Base-by-base conservation (phyloP, 1,140 invertebrate species). In the Zaprionus nigranus region DNA sequence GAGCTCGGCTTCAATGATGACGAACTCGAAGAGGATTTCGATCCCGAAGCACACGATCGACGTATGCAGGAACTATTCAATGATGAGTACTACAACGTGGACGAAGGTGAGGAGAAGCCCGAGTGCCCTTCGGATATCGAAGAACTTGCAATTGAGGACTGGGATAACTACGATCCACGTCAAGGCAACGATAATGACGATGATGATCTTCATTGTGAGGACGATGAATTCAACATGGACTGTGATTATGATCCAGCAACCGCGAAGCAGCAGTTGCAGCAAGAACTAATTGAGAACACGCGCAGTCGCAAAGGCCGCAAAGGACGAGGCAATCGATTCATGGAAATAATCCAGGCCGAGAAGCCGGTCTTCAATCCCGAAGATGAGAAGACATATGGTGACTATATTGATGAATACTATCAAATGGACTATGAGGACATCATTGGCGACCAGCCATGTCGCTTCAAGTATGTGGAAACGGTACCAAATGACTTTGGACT, bases 371-470 rank as follows among this genome's bases (percentile, higher is more conserved):
- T 97, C 93, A 95, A 99, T 94, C 97, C 97, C 0, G 93, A 94
- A 66, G 93, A 94, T 66, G 94, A 97, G 51, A 95, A 96, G 91
- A 95, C 96, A 1, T 98, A 98, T 93, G 94, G 96, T 56, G 94
- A 99, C 80, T 99, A 99, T 92, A 95, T 98, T 84, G 97, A 99
- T 92, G 97, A 99, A 92, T 99, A 99, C 93, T 99, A 99, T 90
- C 96, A 96, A 78, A 93, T 99, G 73, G 97, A 99, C 93, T 99
- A 96, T 93, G 98, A 99, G 92, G 99, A 99, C 93, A 95, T 99
- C 40, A 96, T 99, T 70, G 97, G 96, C 1, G 97, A 99, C 93
- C 91, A 97, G 67, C 97, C 97, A 0, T 99, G 98, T 80, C 94
- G 97, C 86, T 99, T 99, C 93, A 98, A 98, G 91, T 99, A 99